These are phyloP conservation scores for Drosophila murphyi DNA, from an alignment of 1,140 invertebrate species.

Conservation along the genomic window DNA sequence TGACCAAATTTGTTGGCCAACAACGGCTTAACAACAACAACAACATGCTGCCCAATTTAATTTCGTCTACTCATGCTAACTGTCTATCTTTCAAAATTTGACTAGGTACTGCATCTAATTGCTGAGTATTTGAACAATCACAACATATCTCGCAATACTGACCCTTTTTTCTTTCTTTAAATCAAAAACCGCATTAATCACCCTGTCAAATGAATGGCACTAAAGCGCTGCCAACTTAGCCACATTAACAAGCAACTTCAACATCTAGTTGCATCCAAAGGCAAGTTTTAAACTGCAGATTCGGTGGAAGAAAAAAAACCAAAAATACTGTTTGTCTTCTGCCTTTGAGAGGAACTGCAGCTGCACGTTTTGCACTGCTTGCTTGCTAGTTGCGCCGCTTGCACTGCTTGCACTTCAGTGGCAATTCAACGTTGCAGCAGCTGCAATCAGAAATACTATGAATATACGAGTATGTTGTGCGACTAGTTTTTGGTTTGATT, in stretches of 20 bases:
- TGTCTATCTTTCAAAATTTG: conserved; percentile 3
- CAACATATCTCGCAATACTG: conserved; percentile 2
- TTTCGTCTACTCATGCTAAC: conserved; percentile 16
- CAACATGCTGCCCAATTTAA: conserved; percentile 2
- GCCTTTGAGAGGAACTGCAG: too few relatives aligned
- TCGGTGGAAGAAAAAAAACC: too few relatives aligned
- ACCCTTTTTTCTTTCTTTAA: too few relatives aligned
- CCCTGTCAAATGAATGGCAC: too few relatives aligned
- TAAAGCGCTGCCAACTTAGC: too few relatives aligned
- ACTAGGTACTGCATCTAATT: conserved; percentile 11
- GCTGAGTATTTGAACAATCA: background rate
- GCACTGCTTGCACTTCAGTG: conserved; percentile 19
- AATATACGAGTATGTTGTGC: conserved; percentile 64
- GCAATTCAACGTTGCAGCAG: conserved; percentile 20
- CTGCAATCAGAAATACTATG: conserved; percentile 46
- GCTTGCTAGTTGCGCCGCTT: background rate
- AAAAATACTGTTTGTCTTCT: too few relatives aligned
- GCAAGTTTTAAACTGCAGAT: too few relatives aligned
- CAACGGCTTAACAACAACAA: background rate
- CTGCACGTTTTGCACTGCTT: conserved; percentile 11
- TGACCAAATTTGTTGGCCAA: background rate
- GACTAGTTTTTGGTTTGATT: conserved; percentile 55
- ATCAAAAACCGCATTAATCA: background rate
- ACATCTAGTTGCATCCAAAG: too few relatives aligned
- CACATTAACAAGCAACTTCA: too few relatives aligned